Evolutionary conservation across 1,140 invertebrate genomes (phyloP).

Genomic region (Gerris buenoi): DNA sequence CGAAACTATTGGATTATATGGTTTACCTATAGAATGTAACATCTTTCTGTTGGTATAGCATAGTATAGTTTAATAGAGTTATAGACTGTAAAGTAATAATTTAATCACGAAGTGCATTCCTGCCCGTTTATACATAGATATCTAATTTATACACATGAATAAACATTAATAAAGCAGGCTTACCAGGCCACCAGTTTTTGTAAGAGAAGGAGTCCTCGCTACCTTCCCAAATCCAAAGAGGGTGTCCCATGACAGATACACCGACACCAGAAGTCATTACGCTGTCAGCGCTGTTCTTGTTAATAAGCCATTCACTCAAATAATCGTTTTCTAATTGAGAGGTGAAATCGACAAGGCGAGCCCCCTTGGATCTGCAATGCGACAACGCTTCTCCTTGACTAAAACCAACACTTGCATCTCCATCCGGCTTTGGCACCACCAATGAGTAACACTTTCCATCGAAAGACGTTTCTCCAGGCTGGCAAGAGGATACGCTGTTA

Average conservation of each 20-base stretch:
- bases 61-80: too few species aligned
- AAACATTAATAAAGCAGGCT: background rate
- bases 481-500: slow-evolving; percentile 34
- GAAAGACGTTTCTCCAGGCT: slow-evolving; percentile 32
- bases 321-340: slow-evolving; percentile 43
- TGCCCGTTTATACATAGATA: too few species aligned
- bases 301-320: slow-evolving; percentile 37
- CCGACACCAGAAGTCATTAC: slow-evolving; percentile 39
- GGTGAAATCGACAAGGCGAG: slow-evolving; percentile 35
- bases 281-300: slow-evolving; percentile 30
- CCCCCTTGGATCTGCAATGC: slow-evolving; percentile 30
- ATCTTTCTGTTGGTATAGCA: too few species aligned
- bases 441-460: slow-evolving; percentile 26
- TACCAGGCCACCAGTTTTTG: slow-evolving; percentile 33
- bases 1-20: too few species aligned
- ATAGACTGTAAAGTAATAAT: too few species aligned
- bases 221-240: slow-evolving; percentile 40
- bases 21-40: too few species aligned
- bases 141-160: too few species aligned
- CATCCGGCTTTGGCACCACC: slow-evolving; percentile 20
- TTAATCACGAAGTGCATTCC: too few species aligned
- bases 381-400: slow-evolving; percentile 35
- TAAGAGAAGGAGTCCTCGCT: slow-evolving; percentile 23
- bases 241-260: slow-evolving; percentile 30
- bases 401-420: slow-evolving; percentile 26